A percentile compares a stretch with the other conserved stretches of the same genome.
Evolutionary conservation across 1,140 invertebrate species (phyloP).

Genomic region (Zaprionus taronus): DNA sequence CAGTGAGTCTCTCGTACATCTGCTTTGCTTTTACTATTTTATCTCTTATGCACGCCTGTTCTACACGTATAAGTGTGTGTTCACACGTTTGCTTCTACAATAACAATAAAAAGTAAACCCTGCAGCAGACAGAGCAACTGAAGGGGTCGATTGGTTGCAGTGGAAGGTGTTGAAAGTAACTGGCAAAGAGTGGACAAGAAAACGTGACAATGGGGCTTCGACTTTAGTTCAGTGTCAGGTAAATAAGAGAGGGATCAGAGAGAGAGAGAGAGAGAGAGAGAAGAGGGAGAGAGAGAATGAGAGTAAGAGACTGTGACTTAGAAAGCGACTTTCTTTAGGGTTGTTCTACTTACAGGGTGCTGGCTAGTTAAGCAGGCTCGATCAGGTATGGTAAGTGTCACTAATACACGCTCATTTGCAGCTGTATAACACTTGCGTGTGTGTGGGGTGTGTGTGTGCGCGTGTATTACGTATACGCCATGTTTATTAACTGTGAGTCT

Average conservation of each 20-base stretch:
- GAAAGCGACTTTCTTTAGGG: background rate
- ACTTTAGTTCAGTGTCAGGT: too few species aligned
- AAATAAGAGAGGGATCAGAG: too few species aligned
- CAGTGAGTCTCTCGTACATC: background rate
- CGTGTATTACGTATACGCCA: background rate
- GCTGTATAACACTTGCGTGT: background rate
- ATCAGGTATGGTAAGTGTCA: background rate
- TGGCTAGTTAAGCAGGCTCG: background rate
- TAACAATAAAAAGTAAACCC: background rate
- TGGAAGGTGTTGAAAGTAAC: too few species aligned
- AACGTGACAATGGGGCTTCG: too few species aligned
- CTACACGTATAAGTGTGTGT: background rate
- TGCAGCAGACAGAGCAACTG: background rate
- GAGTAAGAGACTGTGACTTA: background rate
- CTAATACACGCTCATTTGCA: background rate
- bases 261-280: too few species aligned
- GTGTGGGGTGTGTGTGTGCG: background rate
- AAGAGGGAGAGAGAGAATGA: background rate
- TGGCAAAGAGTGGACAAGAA: background rate
- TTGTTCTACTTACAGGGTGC: background rate
- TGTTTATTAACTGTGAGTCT: slow-evolving; percentile 3
- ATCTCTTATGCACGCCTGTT: background rate
- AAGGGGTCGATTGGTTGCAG: background rate
- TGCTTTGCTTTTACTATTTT: background rate
- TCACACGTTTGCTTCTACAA: background rate